A percentile compares a stretch with the other conserved stretches of the same genome.
Evolutionary conservation across 2,113 vertebrate genomes (phyloP).

Genomic region (Cebus imitator): DNA sequence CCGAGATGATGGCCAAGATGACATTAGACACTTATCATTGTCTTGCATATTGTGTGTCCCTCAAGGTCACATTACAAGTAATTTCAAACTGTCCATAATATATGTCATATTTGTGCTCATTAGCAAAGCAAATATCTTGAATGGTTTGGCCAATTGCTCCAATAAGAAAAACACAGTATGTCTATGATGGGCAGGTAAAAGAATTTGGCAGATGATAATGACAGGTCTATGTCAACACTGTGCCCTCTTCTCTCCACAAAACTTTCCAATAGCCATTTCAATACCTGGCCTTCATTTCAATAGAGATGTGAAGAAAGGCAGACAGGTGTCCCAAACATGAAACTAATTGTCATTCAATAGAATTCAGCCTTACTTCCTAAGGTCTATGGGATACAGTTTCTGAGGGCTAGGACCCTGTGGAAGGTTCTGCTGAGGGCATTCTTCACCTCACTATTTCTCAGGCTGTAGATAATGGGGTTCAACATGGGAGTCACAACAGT

Average conservation of each 20-base stretch:
- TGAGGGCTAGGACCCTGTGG: not conserved
- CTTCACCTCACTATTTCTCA: constrained; percentile 75
- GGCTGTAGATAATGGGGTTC: constrained; percentile 77
- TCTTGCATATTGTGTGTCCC: not conserved
- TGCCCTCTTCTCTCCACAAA: not conserved
- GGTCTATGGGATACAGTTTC: not conserved
- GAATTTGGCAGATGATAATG: not conserved
- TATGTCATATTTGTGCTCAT: not conserved
- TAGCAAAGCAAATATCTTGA: not conserved
- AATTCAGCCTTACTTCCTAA: not conserved
- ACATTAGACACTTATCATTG: not conserved
- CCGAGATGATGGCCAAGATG: not conserved
- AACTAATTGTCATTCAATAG: not conserved
- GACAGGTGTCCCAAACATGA: not conserved
- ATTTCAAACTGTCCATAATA: not conserved
- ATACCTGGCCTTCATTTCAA: not conserved
- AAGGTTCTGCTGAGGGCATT: constrained; percentile 55
- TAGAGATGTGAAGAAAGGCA: not conserved
- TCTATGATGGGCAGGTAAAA: not conserved
- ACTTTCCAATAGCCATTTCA: not conserved
- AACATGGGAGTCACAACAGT: constrained; percentile 74
- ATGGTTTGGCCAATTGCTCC: not conserved
- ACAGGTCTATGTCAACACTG: rapidly evolving
- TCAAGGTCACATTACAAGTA: not conserved
- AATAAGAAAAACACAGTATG: not conserved